Evolutionary conservation across 2,113 vertebrate species (phyloP), one percentile per base, ranked within the genome.

Genomic region (Nesogale talazaci): DNA sequence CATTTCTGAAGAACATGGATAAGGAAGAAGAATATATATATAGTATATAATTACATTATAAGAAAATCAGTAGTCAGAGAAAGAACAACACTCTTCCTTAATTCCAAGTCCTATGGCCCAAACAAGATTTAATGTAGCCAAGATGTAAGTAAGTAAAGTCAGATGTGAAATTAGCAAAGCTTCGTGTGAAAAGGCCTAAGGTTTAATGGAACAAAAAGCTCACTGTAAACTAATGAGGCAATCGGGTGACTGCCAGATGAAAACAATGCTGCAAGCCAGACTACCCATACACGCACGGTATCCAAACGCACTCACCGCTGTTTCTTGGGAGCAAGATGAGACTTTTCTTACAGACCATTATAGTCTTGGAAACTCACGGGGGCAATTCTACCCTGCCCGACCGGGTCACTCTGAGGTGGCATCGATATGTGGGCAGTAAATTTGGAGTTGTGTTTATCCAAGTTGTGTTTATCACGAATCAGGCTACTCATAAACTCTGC

Each of bases 1-100:
- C 65, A 84, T 93, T 87, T 88, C 83, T 87, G 57, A 92, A 95
- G 56, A 19, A 29, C 38, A 93, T 67, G 46, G 88, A 86, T 19
- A 52, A 52, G 38, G 76, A 82, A 40, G 14, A 74, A 92, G 16
- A 31, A 31, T 17, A 69, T 83, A 82, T 19, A 52, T 52, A 52
- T 70, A n/a, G n/a, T n/a, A 69, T 70, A 6, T n/a, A 80, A 10
- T 57, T 72, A 38, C 29, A 36, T 20, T 84, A 4, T 86, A 67
- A 27, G 70, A 61, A 93, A 90, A 77, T 42, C 17, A 81, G 52
- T 59, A 81, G 59, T 94, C 83, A 94, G 61, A 88, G 67, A 77
- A 40, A 85, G 23, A 83, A 63, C 3, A 83, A 10, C 22, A 11
- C 27, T 86, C 36, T 91, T 46, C 22, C 63, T 61, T 72, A 89